Evolutionary conservation across 2,888 invertebrate genomes (phyloP).

Genomic region (Busseola fusca): DNA sequence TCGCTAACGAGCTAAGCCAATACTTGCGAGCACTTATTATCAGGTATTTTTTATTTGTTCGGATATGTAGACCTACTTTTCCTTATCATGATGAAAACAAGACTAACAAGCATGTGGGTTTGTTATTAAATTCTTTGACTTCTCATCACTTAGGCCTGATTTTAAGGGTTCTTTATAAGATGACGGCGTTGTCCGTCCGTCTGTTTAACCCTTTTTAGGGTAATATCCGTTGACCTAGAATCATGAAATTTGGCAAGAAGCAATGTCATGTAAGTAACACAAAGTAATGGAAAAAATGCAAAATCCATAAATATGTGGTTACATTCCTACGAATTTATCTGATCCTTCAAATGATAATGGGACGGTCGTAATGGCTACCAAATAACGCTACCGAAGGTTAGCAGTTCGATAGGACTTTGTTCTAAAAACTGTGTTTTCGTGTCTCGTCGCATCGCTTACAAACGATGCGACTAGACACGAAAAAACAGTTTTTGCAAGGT

Average conservation of each 20-base stretch:
- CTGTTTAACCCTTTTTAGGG: no score
- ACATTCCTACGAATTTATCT: no score
- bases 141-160: neutral
- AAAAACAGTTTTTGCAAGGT: no score
- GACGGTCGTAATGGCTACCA: neutral
- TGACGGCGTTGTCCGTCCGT: no score
- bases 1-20: conserved; percentile 43
- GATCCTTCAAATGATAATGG: neutral
- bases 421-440: no score
- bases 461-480: no score
- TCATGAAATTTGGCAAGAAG: no score
- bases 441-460: neutral
- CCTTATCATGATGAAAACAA: conserved; percentile 28
- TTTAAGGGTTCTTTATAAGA: no score
- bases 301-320: no score
- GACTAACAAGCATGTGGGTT: neutral
- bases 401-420: neutral
- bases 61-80: conserved; percentile 33
- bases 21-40: conserved; percentile 38
- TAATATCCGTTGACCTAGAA: no score
- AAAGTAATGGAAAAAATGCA: no score
- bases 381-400: neutral
- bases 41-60: conserved; percentile 38
- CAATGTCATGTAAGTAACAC: no score
- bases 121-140: neutral